Evolutionary conservation across 2,113 vertebrate species (phyloP).

Genomic region (Cavia aperea): DNA sequence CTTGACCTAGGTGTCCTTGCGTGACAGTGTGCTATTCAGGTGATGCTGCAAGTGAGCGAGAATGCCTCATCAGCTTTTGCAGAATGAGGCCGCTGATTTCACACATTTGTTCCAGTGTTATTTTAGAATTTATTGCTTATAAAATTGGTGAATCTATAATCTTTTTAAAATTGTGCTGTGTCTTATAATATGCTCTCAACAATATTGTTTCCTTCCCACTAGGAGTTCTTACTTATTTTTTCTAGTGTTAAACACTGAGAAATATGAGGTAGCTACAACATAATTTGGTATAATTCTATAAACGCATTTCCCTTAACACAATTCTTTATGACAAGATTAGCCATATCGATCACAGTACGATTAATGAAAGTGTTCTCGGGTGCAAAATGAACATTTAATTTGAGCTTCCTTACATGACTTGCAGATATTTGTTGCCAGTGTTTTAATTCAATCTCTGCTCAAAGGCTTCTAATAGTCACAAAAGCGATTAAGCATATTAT

Average conservation of each 20-base stretch:
- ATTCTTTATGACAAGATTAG: not conserved
- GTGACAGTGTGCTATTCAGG: not conserved
- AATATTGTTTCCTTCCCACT: constrained; percentile 23
- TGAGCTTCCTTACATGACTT: constrained; percentile 31
- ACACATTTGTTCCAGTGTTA: not conserved
- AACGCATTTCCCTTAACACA: constrained; percentile 9
- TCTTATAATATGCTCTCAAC: constrained; percentile 10
- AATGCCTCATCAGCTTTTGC: not conserved
- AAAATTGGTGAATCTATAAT: not conserved
- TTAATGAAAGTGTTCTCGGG: constrained; percentile 24
- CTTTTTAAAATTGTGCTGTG: not conserved
- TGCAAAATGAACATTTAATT: constrained; percentile 26
- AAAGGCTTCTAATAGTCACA: not conserved
- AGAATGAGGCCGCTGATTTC: not conserved
- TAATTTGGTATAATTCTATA: not conserved
- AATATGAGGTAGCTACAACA: not conserved
- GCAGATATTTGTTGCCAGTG: not conserved
- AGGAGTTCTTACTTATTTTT: constrained; percentile 30
- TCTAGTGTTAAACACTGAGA: constrained; percentile 21
- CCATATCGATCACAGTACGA: not conserved
- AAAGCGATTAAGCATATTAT: constrained; percentile 28
- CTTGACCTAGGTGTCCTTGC: not conserved
- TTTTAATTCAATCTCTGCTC: constrained; percentile 22
- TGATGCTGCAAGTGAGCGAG: not conserved
- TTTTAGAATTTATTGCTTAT: constrained; percentile 31